A percentile compares a stretch with the other conserved stretches of the same genome.
Conservation (phyloP, 2,113 vertebrate genomes). For the Phaethornis superciliosus region DNA sequence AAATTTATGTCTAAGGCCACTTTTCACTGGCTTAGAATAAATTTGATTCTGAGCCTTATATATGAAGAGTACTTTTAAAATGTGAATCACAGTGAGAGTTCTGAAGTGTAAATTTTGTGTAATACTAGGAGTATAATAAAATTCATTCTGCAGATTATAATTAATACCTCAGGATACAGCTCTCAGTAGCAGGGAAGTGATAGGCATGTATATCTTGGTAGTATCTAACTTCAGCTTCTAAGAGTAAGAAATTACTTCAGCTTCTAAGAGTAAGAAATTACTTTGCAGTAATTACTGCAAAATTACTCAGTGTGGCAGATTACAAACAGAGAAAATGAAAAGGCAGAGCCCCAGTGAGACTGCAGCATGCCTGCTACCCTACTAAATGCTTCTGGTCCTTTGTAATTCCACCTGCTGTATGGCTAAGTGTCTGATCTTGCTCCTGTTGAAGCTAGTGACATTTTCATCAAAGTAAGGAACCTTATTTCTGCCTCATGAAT, state of each 20-base stretch:
- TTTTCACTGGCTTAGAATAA: conserved; percentile 32
- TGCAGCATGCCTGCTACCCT: rapidly evolving
- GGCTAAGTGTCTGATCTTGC: not conserved
- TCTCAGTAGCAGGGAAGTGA: not conserved
- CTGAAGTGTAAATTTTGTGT: not conserved
- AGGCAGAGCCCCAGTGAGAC: not conserved
- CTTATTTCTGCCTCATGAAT: not conserved
- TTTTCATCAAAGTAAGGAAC: not conserved
- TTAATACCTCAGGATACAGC: not conserved
- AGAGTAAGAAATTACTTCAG: not conserved
- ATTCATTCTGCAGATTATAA: not conserved
- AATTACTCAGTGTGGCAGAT: not conserved
- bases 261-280: not conserved
- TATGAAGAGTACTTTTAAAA: not conserved
- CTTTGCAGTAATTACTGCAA: too few species aligned
- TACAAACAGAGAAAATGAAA: not conserved
- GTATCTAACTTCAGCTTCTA: not conserved
- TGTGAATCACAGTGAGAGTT: not conserved
- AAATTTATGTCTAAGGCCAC: conserved; percentile 24
- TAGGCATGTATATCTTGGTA: not conserved
- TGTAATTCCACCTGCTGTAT: not conserved
- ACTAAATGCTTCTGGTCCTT: not conserved
- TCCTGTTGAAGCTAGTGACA: not conserved
- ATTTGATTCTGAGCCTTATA: not conserved
- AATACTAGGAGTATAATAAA: not conserved